Evolutionary conservation across 2,888 invertebrate genomes (phyloP).

Genomic region (Physocephala rufipes): DNA sequence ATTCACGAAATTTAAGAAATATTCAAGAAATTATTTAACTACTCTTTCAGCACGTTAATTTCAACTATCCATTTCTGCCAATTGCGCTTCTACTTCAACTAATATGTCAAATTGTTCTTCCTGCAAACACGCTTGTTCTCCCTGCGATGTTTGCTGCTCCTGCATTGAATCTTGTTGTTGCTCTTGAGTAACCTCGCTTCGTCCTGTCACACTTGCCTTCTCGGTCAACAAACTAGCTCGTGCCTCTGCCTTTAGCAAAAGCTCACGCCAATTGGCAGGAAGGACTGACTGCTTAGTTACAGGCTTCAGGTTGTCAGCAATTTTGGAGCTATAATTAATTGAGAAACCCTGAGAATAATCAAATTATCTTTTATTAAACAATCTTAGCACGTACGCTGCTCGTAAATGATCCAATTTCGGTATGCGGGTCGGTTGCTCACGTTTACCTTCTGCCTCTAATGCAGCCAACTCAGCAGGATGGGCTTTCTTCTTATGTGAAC

Average conservation of each 20-base stretch:
- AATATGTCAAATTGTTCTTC: slow-evolving; percentile 17
- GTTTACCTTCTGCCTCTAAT: slow-evolving; percentile 61
- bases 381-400: slow-evolving; percentile 54
- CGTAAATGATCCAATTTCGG: slow-evolving; percentile 62
- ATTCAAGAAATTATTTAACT: not conserved
- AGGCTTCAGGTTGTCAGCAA: slow-evolving; percentile 9
- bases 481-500: slow-evolving; percentile 63
- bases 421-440: slow-evolving; percentile 53
- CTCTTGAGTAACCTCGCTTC: slow-evolving; percentile 18
- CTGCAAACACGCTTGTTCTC: not conserved
- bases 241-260: slow-evolving; percentile 26
- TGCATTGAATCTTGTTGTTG: not conserved
- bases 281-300: slow-evolving; percentile 15
- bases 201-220: slow-evolving; percentile 31
- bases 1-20: slow-evolving; percentile 5
- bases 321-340: slow-evolving; percentile 9
- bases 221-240: slow-evolving; percentile 14
- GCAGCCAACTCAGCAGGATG: slow-evolving; percentile 64
- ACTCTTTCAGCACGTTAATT: not conserved
- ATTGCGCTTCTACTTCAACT: slow-evolving; percentile 29
- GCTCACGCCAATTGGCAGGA: slow-evolving; percentile 30
- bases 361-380: not conserved
- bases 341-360: not conserved
- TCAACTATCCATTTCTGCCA: slow-evolving; percentile 25
- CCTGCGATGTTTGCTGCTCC: not conserved